Conservation (phyloP, 2,888 invertebrate genomes). For the Amphimallon solstitiale region DNA sequence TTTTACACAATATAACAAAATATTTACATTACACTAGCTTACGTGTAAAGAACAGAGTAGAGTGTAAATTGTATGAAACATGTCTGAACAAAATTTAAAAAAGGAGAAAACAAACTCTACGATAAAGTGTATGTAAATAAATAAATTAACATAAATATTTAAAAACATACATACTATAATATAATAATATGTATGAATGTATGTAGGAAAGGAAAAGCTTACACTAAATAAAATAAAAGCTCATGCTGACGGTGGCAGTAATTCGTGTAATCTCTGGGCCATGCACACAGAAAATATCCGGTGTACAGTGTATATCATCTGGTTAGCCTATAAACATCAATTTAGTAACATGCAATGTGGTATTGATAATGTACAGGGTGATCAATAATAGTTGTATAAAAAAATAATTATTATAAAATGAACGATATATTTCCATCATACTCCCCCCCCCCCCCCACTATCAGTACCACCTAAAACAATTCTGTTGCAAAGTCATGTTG, state of each 20-base stretch:
- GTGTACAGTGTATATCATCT: slow-evolving; percentile 80
- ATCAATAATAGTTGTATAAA: slow-evolving; percentile 29
- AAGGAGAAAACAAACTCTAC: too few relatives aligned
- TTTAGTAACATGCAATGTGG: slow-evolving; percentile 44
- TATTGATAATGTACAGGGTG: background rate
- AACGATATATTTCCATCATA: too few relatives aligned
- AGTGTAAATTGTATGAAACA: too few relatives aligned
- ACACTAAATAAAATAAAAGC: slow-evolving; percentile 47
- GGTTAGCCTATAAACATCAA: slow-evolving; percentile 76
- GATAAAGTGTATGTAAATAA: background rate
- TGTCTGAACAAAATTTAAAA: background rate
- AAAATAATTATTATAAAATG: too few relatives aligned
- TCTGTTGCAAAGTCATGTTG: too few relatives aligned
- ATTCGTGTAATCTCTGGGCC: slow-evolving; percentile 58
- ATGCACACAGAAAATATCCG: slow-evolving; percentile 82
- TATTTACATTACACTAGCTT: background rate
- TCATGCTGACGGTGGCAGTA: slow-evolving; percentile 52
- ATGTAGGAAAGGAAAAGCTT: slow-evolving; percentile 47
- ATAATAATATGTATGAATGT: background rate
- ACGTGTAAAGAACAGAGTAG: background rate
- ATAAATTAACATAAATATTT: background rate
- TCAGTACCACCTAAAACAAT: too few relatives aligned
- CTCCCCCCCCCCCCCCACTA: too few relatives aligned
- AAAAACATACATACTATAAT: slow-evolving; percentile 6
- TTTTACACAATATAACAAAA: background rate